Percentiles rank a stretch among this genome's conserved stretches.
These are phyloP conservation scores for Drosophila ezoana DNA, from an alignment of 2,888 invertebrate genomes.

Conservation along the genomic window DNA sequence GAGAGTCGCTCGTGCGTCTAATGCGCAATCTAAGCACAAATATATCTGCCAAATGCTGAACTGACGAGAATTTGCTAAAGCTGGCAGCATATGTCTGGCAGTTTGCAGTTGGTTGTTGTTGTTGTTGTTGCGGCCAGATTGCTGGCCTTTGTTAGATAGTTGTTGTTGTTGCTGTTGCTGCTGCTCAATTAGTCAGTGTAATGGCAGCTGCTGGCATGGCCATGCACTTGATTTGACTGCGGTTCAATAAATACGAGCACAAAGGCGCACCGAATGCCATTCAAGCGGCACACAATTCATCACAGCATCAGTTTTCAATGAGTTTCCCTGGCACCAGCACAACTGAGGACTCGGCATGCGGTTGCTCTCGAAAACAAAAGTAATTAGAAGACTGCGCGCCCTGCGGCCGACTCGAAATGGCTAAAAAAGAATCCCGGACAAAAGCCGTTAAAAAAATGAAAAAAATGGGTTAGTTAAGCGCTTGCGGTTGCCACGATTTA, in stretches of 20 bases:
- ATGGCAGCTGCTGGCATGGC: conserved; percentile 16
- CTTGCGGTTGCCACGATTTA: conserved; percentile 34
- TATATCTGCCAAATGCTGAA: conserved; percentile 13
- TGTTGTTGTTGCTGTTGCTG: conserved; percentile 16
- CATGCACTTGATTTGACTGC: conserved; percentile 50
- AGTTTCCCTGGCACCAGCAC: conserved; percentile 2
- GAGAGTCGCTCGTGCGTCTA: conserved; percentile 15
- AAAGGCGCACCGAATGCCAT: conserved; percentile 33
- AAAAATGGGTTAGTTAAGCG: conserved; percentile 41
- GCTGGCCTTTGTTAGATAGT: background rate
- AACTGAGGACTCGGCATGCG: conserved; percentile 16
- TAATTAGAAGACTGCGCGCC: conserved; percentile 49
- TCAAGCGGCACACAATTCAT: conserved; percentile 51
- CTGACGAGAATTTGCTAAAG: conserved; percentile 8
- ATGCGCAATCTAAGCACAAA: conserved; percentile 13
- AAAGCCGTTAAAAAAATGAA: conserved; percentile 1
- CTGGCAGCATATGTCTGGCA: background rate
- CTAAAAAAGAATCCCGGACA: conserved; percentile 44
- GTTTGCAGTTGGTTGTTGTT: conserved; percentile 1
- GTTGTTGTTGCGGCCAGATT: conserved; percentile 13
- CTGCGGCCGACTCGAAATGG: conserved; percentile 26
- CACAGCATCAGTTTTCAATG: conserved; percentile 54
- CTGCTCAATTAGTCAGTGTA: conserved; percentile 41
- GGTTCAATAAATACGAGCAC: conserved; percentile 57
- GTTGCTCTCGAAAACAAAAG: conserved; percentile 54